Conservation (phyloP, 1,140 invertebrate genomes). For the Sesamia nonagrioides region DNA sequence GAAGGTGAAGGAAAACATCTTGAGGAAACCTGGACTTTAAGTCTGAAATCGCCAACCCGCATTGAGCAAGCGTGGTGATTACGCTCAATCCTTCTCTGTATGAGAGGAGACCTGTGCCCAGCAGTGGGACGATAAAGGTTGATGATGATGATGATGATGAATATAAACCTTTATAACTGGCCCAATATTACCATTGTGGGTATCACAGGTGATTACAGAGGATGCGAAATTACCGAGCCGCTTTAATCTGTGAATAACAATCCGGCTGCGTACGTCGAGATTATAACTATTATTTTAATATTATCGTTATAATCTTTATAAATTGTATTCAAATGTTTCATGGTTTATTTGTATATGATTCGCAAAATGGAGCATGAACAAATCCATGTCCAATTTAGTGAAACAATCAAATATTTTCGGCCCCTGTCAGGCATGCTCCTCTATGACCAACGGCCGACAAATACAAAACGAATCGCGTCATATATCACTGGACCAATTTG, state of each 20-base stretch:
- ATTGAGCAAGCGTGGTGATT: too few relatives aligned
- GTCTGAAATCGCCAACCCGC: too few relatives aligned
- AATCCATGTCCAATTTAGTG: not conserved
- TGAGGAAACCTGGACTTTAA: too few relatives aligned
- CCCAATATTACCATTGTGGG: not conserved
- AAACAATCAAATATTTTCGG: slow-evolving; percentile 1
- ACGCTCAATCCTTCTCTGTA: too few relatives aligned
- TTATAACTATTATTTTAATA: not conserved
- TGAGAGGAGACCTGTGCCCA: too few relatives aligned
- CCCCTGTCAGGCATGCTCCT: not conserved
- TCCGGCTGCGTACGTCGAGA: not conserved
- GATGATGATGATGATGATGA: too few relatives aligned
- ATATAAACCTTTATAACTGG: not conserved
- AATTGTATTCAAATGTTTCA: not conserved
- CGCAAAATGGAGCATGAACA: too few relatives aligned
- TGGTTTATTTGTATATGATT: not conserved
- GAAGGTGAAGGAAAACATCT: too few relatives aligned
- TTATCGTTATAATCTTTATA: too few relatives aligned
- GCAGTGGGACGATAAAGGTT: too few relatives aligned
- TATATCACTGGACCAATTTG: not conserved
- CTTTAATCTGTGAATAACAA: slow-evolving; percentile 1
- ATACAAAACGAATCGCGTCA: not conserved
- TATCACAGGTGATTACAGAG: not conserved
- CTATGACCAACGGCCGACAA: not conserved
- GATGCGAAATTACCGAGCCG: not conserved